These are phyloP conservation scores for Sinopyrophorus schimmeli DNA, from an alignment of 2,888 invertebrate genomes.

Conservation along the genomic window DNA sequence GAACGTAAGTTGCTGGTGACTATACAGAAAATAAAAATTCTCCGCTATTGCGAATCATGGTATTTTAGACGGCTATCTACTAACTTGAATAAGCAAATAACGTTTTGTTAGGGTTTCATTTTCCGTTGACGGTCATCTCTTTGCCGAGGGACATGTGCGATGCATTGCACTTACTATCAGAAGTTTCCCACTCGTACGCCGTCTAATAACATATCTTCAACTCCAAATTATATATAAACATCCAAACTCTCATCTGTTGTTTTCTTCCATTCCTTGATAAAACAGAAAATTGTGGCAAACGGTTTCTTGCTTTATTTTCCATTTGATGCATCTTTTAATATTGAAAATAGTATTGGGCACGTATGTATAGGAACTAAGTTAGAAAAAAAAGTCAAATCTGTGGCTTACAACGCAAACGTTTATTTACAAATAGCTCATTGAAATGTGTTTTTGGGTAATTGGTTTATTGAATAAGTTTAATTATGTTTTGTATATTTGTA, in stretches of 20 bases:
- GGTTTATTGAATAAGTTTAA: too few relatives aligned
- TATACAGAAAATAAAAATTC: constrained; percentile 39
- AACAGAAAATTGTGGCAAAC: too few relatives aligned
- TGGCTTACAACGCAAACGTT: too few relatives aligned
- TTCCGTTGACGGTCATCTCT: constrained; percentile 19
- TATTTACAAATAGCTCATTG: too few relatives aligned
- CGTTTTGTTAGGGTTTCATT: constrained; percentile 33
- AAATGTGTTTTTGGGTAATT: too few relatives aligned
- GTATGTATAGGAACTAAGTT: too few relatives aligned
- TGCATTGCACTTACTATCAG: constrained; percentile 33
- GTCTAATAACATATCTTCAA: constrained; percentile 42
- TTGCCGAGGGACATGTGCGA: constrained; percentile 31
- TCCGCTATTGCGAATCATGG: constrained; percentile 33
- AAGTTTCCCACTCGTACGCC: constrained; percentile 36
- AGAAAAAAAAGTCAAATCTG: too few relatives aligned
- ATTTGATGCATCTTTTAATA: too few relatives aligned
- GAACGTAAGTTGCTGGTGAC: constrained; percentile 30
- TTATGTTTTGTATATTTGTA: too few relatives aligned
- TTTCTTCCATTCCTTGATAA: too few relatives aligned
- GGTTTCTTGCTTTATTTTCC: too few relatives aligned
- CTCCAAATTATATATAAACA: constrained; percentile 45
- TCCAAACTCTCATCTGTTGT: constrained; percentile 31
- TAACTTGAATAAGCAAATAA: constrained; percentile 43
- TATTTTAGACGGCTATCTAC: constrained; percentile 34
- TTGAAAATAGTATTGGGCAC: too few relatives aligned